A percentile compares a stretch with the other conserved stretches of the same genome.
These are phyloP conservation scores for Champsocephalus gunnari DNA, from an alignment of 2,797 vertebrate species.

Conservation along the genomic window DNA sequence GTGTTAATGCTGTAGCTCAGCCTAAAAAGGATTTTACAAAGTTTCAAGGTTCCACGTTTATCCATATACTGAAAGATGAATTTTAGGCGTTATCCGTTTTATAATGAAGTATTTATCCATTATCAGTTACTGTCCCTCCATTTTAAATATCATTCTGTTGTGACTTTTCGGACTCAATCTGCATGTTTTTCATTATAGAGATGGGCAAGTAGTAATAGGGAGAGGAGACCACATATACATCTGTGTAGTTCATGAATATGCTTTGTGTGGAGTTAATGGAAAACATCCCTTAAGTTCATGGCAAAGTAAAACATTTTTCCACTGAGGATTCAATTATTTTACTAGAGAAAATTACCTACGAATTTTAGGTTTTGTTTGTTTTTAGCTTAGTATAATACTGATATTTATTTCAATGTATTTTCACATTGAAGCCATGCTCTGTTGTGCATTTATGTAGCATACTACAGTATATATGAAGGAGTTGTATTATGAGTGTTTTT, in stretches of 20 bases:
- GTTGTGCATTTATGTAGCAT: not conserved
- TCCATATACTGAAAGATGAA: not conserved
- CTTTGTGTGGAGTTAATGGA: conserved; percentile 68
- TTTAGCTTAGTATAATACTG: not conserved
- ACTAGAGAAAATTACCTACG: not conserved
- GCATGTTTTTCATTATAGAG: conserved; percentile 54
- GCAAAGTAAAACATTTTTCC: too few species aligned
- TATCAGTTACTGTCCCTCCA: conserved; percentile 16
- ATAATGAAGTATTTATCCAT: conserved; percentile 1
- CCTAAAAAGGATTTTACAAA: conserved; percentile 5
- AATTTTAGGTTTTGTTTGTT: conserved; percentile 15
- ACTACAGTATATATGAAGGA: not conserved
- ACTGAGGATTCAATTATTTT: conserved; percentile 28
- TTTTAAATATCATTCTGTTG: conserved; percentile 53
- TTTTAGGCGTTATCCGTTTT: conserved; percentile 1
- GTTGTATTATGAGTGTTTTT: conserved; percentile 3
- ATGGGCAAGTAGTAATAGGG: conserved; percentile 60
- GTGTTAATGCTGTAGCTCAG: not conserved
- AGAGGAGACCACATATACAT: conserved; percentile 59
- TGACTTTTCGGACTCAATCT: conserved; percentile 44
- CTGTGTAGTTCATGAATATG: conserved; percentile 77
- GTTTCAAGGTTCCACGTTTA: conserved; percentile 11
- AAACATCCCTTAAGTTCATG: conserved; percentile 73
- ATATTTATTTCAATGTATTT: not conserved
- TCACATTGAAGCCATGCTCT: not conserved